Conservation (phyloP, 2,113 vertebrate genomes). For the Peromyscus leucopus region DNA sequence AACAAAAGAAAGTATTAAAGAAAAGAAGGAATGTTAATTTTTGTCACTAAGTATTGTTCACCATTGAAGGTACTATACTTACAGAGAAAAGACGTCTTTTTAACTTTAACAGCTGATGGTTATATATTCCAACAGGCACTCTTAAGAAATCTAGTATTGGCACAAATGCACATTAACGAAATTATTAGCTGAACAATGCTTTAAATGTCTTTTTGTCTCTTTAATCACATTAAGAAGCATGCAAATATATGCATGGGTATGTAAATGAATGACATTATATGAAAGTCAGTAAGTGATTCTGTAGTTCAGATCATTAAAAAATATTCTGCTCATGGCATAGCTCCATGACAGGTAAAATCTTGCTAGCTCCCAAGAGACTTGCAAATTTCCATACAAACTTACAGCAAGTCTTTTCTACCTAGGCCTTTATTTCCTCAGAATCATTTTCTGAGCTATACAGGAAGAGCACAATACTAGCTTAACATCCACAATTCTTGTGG, state of each 20-base stretch:
- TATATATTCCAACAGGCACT: constrained; percentile 18
- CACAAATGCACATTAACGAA: neutral
- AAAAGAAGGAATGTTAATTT: neutral
- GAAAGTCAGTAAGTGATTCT: constrained; percentile 60
- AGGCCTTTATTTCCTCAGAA: constrained; percentile 57
- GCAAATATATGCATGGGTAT: constrained; percentile 33
- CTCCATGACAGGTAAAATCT: constrained; percentile 65
- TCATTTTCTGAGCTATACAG: constrained; percentile 54
- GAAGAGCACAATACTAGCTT: constrained; percentile 8
- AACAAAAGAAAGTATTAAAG: constrained; percentile 42
- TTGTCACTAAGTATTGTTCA: neutral
- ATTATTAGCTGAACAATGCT: constrained; percentile 24
- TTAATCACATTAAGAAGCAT: constrained; percentile 37
- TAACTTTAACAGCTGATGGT: neutral
- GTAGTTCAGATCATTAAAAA: constrained; percentile 70
- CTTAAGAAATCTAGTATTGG: neutral
- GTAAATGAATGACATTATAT: constrained; percentile 61
- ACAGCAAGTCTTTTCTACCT: constrained; percentile 47
- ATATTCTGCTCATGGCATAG: constrained; percentile 50
- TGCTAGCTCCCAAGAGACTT: constrained; percentile 59
- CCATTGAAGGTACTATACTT: neutral
- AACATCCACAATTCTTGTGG: constrained; percentile 10
- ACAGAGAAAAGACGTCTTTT: neutral
- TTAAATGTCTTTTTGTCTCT: constrained; percentile 34
- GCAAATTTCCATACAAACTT: constrained; percentile 67